Conservation (phyloP, 2,113 vertebrate genomes). For the Colistium nudipinnis region DNA sequence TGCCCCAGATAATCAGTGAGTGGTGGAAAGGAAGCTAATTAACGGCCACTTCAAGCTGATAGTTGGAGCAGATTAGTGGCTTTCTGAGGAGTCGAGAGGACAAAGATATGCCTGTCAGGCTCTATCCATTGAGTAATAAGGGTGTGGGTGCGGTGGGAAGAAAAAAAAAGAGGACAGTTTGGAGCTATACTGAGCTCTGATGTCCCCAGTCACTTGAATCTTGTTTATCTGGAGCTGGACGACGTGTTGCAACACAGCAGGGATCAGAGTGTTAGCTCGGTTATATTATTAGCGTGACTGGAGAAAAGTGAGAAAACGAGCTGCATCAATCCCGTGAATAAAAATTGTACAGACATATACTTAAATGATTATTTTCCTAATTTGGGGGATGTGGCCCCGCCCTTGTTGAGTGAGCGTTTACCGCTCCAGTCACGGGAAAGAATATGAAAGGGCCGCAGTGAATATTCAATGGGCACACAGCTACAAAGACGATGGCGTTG, state of each 20-base stretch:
- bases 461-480: constrained; percentile 8
- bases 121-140: constrained; percentile 69
- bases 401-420: neutral
- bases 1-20: constrained; percentile 58
- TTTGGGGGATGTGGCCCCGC: no score
- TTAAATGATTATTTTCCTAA: no score
- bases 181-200: neutral
- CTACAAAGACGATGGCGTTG: neutral
- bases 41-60: constrained; percentile 64
- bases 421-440: neutral
- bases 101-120: constrained; percentile 70
- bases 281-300: no score
- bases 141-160: neutral
- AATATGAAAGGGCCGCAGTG: neutral
- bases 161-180: neutral
- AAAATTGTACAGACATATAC: no score
- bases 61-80: constrained; percentile 64
- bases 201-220: neutral
- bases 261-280: neutral
- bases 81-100: constrained; percentile 68
- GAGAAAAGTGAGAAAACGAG: no score
- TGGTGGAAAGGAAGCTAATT: constrained; percentile 65
- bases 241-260: neutral
- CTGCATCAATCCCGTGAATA: no score
- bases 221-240: neutral